These are phyloP conservation scores for Todiramphus chloris DNA, from an alignment of 2,113 vertebrate species.

Conservation along the genomic window DNA sequence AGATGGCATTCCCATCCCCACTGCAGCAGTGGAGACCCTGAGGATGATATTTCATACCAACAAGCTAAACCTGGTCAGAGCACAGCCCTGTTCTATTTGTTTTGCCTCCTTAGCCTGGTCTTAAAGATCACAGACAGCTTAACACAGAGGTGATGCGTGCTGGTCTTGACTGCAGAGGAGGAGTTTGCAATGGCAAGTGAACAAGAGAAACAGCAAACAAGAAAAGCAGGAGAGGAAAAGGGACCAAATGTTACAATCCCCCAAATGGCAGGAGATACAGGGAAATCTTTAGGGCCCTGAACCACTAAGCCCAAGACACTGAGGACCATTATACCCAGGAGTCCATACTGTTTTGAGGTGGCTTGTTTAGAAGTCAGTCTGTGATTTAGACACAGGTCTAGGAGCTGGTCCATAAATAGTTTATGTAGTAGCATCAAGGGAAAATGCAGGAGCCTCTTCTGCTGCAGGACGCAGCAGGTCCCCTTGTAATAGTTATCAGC, in stretches of 20 bases:
- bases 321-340: neutral
- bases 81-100: neutral
- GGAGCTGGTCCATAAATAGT: neutral
- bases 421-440: neutral
- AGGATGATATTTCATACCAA: neutral
- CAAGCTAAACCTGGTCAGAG: neutral
- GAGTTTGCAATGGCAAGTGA: neutral
- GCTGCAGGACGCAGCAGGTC: neutral
- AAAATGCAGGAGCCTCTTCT: neutral
- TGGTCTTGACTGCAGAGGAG: neutral
- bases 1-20: neutral
- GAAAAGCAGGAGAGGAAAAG: neutral
- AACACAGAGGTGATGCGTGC: neutral
- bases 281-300: neutral
- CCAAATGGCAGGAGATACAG: neutral
- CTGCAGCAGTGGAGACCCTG: accelerated
- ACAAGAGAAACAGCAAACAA: neutral
- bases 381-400: neutral
- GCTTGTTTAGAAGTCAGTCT: neutral
- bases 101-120: neutral
- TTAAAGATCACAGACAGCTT: neutral
- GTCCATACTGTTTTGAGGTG: neutral
- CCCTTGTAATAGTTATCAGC: neutral
- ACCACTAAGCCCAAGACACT: neutral
- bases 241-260: neutral